Percentiles rank a stretch among this genome's conserved stretches.
Evolutionary conservation across 35 echinoderm and acorn worm species (phyloP).

Genomic region (Ophiothrix spiculata): DNA sequence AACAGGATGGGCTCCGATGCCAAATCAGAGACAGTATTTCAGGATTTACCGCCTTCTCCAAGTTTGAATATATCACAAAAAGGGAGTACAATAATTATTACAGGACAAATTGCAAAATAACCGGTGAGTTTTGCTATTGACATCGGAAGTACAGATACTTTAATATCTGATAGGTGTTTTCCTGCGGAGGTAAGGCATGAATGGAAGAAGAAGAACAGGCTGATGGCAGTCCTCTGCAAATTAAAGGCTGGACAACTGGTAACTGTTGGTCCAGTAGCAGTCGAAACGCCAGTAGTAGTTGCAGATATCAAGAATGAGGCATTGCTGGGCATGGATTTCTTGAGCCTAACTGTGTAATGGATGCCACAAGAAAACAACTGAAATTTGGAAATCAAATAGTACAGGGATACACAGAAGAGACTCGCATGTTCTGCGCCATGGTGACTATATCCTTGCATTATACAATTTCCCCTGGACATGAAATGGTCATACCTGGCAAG

Average conservation of each 20-base stretch:
- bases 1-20: neutral
- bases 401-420: neutral
- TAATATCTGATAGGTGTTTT: neutral
- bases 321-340: slow-evolving; percentile 4
- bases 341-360: slow-evolving; percentile 7
- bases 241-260: neutral
- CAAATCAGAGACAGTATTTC: too few relatives aligned
- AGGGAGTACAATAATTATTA: too few relatives aligned
- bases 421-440: neutral
- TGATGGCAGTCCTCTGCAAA: neutral
- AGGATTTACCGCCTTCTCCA: neutral
- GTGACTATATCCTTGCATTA: neutral
- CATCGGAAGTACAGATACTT: neutral
- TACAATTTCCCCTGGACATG: slow-evolving; percentile 24
- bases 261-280: neutral
- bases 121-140: neutral
- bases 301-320: neutral
- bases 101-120: too few relatives aligned
- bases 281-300: neutral
- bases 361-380: neutral
- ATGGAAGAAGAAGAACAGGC: neutral
- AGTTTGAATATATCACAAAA: too few relatives aligned
- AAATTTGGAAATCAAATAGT: neutral
- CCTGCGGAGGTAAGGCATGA: neutral
- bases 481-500: slow-evolving; percentile 8